Conservation (phyloP, 2,888 invertebrate genomes). For the Drosophila affinis region DNA sequence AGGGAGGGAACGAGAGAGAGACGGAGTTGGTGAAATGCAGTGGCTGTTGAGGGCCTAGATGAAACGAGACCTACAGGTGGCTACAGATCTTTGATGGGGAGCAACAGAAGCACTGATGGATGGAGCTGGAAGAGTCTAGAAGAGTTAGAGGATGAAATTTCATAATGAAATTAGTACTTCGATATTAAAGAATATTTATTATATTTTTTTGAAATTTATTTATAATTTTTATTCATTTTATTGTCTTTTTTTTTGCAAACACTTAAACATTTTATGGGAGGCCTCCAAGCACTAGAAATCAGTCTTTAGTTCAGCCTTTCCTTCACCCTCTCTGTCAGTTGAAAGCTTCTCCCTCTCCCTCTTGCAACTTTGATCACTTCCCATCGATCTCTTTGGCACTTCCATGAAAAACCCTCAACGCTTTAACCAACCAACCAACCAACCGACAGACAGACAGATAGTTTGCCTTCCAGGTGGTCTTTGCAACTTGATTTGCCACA, state of each 20-base stretch:
- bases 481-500: conserved; percentile 53
- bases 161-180: not conserved
- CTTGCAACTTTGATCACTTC: not conserved
- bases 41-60: conserved; percentile 13
- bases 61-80: conserved; percentile 11
- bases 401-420: not conserved
- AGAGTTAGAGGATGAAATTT: rapidly evolving
- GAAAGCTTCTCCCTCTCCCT: not conserved
- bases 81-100: not conserved
- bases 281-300: not conserved
- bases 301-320: not conserved
- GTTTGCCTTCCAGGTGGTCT: conserved; percentile 54
- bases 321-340: too few relatives aligned
- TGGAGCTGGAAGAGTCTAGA: not conserved
- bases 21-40: not conserved
- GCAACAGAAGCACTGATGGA: not conserved
- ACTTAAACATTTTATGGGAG: too few relatives aligned
- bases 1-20: not conserved
- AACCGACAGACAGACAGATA: not conserved
- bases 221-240: too few relatives aligned
- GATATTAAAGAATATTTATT: not conserved
- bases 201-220: not conserved
- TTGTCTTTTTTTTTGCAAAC: too few relatives aligned
- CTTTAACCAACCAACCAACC: not conserved
- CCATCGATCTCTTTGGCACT: conserved; percentile 2